phyloP scores from a whole-genome alignment of 2,113 vertebrate genomes.

The Willisornis vidua region DNA sequence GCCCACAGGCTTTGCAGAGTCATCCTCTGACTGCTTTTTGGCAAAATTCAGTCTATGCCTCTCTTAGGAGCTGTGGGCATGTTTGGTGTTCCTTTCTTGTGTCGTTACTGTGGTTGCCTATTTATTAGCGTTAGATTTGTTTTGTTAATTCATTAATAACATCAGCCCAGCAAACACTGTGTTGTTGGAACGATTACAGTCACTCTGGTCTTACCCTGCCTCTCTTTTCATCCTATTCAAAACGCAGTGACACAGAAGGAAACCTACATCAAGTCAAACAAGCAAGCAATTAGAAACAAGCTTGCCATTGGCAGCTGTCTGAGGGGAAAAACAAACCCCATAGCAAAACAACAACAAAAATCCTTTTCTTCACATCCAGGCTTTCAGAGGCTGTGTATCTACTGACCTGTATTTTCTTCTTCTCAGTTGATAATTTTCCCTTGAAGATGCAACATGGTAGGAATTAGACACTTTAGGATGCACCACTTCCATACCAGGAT shows the following conservation, averaged over 20 bases:
- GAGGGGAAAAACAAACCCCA: background rate
- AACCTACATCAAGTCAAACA: background rate
- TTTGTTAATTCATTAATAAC: background rate
- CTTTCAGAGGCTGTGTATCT: background rate
- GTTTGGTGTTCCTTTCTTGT: background rate
- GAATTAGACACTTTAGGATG: background rate
- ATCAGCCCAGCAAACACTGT: background rate
- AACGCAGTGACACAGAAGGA: background rate
- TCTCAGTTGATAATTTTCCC: background rate
- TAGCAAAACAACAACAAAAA: background rate
- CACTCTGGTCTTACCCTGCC: background rate
- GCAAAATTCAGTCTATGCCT: background rate
- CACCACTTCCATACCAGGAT: background rate
- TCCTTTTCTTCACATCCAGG: background rate
- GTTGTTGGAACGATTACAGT: background rate
- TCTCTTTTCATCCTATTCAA: background rate
- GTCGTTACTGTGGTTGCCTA: background rate
- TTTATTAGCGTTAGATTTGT: background rate
- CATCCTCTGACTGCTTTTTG: background rate
- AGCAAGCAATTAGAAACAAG: background rate
- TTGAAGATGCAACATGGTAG: background rate
- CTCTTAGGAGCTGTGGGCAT: background rate
- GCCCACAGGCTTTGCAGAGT: background rate
- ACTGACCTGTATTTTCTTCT: background rate
- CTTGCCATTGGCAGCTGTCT: background rate